Evolutionary conservation across 2,888 invertebrate species (phyloP), one percentile per base, ranked within the genome.

Genomic region (Xanthostigma xanthostigma): DNA sequence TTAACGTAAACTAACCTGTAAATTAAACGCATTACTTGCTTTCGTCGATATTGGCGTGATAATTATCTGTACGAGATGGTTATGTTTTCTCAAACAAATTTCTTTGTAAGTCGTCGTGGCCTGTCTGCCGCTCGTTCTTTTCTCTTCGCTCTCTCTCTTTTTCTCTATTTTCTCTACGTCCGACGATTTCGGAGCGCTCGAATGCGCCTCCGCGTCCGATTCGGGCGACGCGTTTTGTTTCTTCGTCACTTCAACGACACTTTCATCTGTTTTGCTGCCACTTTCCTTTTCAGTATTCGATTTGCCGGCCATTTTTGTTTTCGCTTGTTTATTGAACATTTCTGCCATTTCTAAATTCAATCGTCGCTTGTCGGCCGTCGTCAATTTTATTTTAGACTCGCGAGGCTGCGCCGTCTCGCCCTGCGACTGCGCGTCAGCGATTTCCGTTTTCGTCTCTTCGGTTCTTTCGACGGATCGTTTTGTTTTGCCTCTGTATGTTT

Each of bases 61-160:
- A 52, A 76, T 70, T 51, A 81, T 63, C 61, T 84, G 82, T n/a
- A 78, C 75, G 54, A 81, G 74, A 58, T 70, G 69, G 50, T 72
- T 71, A 53, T 73, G 70, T 51, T 72, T 73, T 53, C 73, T 70
- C 13, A 81, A 70, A 49, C 68, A 71, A 51, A 79, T 74, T 58
- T 77, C 76, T 53, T 69, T 67, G 10, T 48, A 43, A 10, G 43
- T 43, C 2, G 33, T 38, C 27, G 43, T 43, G 33, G 42, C 43
- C 17, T 48, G 48, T 42, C 48, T 36, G 11, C 36, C 36, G n/a
- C 48, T 48, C 3, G 48, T 42, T 11, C 43, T 35, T 36, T 48
- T 48, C 9, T 37, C 43, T 12, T 35, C 36, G 27, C 10, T 17
- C n/a, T 42, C 40, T 37, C 43, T 48, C 9, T 35, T 40, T 34